Evolutionary conservation across 2,888 invertebrate genomes (phyloP), one percentile per base, ranked within the genome.

Genomic region (Margaritifera margaritifera): DNA sequence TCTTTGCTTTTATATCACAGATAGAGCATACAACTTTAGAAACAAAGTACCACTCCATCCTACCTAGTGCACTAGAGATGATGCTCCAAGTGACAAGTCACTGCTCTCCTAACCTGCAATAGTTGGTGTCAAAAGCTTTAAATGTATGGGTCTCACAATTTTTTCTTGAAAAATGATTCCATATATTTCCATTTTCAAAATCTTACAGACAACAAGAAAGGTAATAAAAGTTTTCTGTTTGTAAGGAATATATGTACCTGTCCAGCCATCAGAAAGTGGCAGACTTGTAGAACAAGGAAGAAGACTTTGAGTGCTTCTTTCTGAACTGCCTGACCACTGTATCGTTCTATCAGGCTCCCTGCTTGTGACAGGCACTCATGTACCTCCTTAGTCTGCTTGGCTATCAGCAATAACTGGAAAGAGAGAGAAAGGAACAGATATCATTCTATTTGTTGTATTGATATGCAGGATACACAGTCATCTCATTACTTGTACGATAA

Each of bases 181-280:
- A 31, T 31, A 8, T 31, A 6, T 31, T 31, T 31, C 31, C 42
- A 42, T 11, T 15, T 42, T 42, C 42, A 42, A 42, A 42, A 15
- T 42, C 42, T 15, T 42, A 15, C 42, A 15, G 2, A 3, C 42
- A 11, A 4, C 42, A 11, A 15, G 42, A 42, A 0, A 42, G 15
- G 42, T 42, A 11, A 42, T 42, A 42, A 11, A 42, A 42, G 42
- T 42, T 15, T 42, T 42, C 42, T 15, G 15, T 42, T 42, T 42
- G 42, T 42, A 42, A 11, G 11, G 15, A 42, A 42, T 42, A 31
- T 31, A 65, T 81, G 68, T 71, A 91, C 91, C 92, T 98, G 96
- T 3, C 99, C 99, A n/a, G 96, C 94, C 93, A 97, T 96, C 77
- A 99, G 92, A 90, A 95, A 98, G 91, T 98, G 97, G 89, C 97